These are phyloP conservation scores for Listronotus oregonensis DNA, from an alignment of 1,140 invertebrate species.

Conservation along the genomic window DNA sequence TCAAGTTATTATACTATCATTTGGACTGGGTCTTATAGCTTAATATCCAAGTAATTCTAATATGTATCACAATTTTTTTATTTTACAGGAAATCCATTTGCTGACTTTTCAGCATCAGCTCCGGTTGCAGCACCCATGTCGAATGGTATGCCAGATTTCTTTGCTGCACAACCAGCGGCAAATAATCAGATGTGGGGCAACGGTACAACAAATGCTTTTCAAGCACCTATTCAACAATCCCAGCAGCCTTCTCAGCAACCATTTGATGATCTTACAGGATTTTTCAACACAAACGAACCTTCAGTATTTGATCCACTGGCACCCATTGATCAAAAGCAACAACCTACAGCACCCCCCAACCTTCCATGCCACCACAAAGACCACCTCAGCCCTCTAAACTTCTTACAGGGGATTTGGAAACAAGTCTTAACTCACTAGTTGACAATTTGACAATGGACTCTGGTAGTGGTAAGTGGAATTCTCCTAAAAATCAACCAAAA, in stretches of 20 bases:
- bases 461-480: slow-evolving; percentile 77
- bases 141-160: slow-evolving; percentile 32
- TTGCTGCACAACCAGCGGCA: slow-evolving; percentile 6
- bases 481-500: slow-evolving; percentile 81
- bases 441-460: slow-evolving; percentile 92
- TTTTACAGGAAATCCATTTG: slow-evolving; percentile 44
- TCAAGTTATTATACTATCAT: no score
- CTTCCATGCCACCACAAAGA: slow-evolving; percentile 58
- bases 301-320: slow-evolving; percentile 72
- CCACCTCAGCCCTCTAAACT: slow-evolving; percentile 65
- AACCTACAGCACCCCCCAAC: slow-evolving; percentile 56
- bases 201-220: slow-evolving; percentile 35
- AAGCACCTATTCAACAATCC: slow-evolving; percentile 31
- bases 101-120: slow-evolving; percentile 46
- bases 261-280: slow-evolving; percentile 42
- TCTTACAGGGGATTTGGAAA: slow-evolving; percentile 89
- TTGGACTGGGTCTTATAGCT: no score
- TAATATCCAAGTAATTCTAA: no score
- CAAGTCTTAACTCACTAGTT: slow-evolving; percentile 85
- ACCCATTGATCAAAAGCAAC: slow-evolving; percentile 55
- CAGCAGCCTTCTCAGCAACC: slow-evolving; percentile 20
- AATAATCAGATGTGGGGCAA: slow-evolving; percentile 19
- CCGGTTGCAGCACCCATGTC: slow-evolving; percentile 56
- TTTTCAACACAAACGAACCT: slow-evolving; percentile 51
- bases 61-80: slow-evolving; percentile 57